These are phyloP conservation scores for Drosophila atripex DNA, from an alignment of 2,888 invertebrate genomes.

Conservation along the genomic window DNA sequence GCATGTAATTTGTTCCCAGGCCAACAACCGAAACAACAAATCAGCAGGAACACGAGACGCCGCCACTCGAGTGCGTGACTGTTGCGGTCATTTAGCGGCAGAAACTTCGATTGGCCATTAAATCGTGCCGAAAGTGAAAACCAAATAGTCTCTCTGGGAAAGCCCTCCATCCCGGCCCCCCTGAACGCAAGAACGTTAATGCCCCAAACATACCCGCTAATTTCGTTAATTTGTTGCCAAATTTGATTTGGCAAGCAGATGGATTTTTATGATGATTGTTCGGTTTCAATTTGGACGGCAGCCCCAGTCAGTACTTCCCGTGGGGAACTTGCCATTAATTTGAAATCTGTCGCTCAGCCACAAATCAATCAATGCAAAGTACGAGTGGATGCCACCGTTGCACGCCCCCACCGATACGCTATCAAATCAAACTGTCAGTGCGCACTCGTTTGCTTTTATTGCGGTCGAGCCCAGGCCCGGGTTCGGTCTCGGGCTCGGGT, in stretches of 20 bases:
- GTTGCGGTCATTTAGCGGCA: conserved; percentile 29
- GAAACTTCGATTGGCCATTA: conserved; percentile 54
- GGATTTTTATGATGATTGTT: conserved; percentile 31
- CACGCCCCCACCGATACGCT: conserved; percentile 12
- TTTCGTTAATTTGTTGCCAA: conserved; percentile 54
- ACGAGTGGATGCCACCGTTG: conserved; percentile 3
- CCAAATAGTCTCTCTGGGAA: conserved; percentile 2
- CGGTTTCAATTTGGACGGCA: conserved; percentile 11
- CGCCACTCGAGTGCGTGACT: conserved; percentile 34
- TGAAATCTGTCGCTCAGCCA: conserved; percentile 38
- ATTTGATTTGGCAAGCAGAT: conserved; percentile 32
- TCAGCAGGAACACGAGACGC: conserved; percentile 12
- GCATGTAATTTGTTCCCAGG: conserved; percentile 34
- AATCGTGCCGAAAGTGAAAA: conserved; percentile 4
- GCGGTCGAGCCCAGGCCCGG: conserved; percentile 17
- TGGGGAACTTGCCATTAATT: conserved; percentile 21
- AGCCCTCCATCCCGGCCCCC: no score
- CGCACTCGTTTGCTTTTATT: conserved; percentile 9
- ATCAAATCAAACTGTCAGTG: conserved; percentile 48
- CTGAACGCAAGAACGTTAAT: conserved; percentile 3
- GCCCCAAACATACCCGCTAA: conserved; percentile 28
- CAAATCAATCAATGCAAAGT: conserved; percentile 47
- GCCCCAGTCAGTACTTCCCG: not conserved
- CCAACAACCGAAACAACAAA: conserved; percentile 15
- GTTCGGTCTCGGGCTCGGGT: conserved; percentile 29